phyloP scores from a whole-genome alignment of 30 jellyfish, hydroid and myxozoan genomes.

The Clytia hemisphaerica region DNA sequence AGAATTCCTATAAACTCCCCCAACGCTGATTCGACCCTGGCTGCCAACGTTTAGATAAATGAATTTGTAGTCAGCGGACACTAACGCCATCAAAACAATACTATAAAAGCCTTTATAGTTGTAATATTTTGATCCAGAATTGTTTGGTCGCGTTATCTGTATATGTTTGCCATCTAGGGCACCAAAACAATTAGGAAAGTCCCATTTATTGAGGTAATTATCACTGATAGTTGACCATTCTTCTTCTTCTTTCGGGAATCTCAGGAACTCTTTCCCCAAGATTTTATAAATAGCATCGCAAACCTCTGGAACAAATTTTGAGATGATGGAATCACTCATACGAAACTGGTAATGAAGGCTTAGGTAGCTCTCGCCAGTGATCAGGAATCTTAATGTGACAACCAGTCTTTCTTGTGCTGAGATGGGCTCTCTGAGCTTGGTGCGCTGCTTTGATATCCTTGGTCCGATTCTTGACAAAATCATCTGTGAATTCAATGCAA shows the following conservation, averaged over 20 bases:
- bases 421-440: too few relatives aligned
- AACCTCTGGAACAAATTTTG: constrained; percentile 20
- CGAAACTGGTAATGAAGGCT: constrained; percentile 16
- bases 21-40: constrained; percentile 37
- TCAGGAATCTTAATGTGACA: not conserved
- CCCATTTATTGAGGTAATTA: constrained; percentile 11
- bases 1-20: constrained; percentile 28
- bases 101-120: constrained; percentile 37
- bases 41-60: constrained; percentile 47
- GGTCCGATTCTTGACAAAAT: too few relatives aligned
- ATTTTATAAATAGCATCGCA: constrained; percentile 26
- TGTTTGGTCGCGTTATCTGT: constrained; percentile 6
- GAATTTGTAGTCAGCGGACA: constrained; percentile 32
- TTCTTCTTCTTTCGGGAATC: constrained; percentile 34
- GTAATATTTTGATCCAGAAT: constrained; percentile 35
- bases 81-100: constrained; percentile 43
- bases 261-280: constrained; percentile 1
- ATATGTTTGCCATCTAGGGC: constrained; percentile 52
- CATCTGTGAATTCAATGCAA: too few relatives aligned
- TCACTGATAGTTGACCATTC: constrained; percentile 35
- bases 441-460: too few relatives aligned
- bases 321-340: not conserved
- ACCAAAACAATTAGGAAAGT: constrained; percentile 46
- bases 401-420: too few relatives aligned
- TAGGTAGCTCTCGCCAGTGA: constrained; percentile 1